A percentile compares a stretch with the other conserved stretches of the same genome.
phyloP scores from a whole-genome alignment of 2,888 invertebrate genomes.

The Microctonus hyperodae region DNA sequence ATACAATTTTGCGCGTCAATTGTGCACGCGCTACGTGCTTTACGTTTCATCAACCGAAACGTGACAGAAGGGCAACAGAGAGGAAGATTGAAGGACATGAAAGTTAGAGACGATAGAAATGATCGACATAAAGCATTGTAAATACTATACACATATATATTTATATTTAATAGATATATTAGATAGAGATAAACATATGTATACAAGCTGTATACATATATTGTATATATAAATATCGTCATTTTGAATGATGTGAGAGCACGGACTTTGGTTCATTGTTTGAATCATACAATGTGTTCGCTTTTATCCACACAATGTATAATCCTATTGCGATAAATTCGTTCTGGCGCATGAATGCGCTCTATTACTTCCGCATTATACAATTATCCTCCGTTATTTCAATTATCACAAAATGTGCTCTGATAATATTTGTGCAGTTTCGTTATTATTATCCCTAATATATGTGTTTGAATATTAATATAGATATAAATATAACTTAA shows the following conservation, averaged over 20 bases:
- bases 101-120: neutral
- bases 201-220: neutral
- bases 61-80: slow-evolving; percentile 22
- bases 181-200: neutral
- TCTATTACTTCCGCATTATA: slow-evolving; percentile 38
- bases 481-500: slow-evolving; percentile 12
- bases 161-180: too few species aligned
- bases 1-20: slow-evolving; percentile 46
- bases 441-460: slow-evolving; percentile 1
- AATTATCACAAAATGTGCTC: slow-evolving; percentile 28
- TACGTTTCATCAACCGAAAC: neutral
- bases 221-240: slow-evolving; percentile 11
- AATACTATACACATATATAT: neutral
- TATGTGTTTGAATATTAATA: neutral
- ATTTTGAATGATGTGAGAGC: slow-evolving; percentile 29
- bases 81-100: neutral
- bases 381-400: slow-evolving; percentile 28
- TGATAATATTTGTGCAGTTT: slow-evolving; percentile 16
- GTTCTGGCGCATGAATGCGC: slow-evolving; percentile 32
- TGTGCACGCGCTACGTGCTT: slow-evolving; percentile 31
- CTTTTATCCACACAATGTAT: slow-evolving; percentile 31
- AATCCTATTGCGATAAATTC: slow-evolving; percentile 22
- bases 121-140: neutral
- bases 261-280: slow-evolving; percentile 39
- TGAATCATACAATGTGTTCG: slow-evolving; percentile 28